A percentile compares a stretch with the other conserved stretches of the same genome.
These are phyloP conservation scores for Diabrotica undecimpunctata DNA, from an alignment of 1,140 invertebrate genomes.

Conservation along the genomic window DNA sequence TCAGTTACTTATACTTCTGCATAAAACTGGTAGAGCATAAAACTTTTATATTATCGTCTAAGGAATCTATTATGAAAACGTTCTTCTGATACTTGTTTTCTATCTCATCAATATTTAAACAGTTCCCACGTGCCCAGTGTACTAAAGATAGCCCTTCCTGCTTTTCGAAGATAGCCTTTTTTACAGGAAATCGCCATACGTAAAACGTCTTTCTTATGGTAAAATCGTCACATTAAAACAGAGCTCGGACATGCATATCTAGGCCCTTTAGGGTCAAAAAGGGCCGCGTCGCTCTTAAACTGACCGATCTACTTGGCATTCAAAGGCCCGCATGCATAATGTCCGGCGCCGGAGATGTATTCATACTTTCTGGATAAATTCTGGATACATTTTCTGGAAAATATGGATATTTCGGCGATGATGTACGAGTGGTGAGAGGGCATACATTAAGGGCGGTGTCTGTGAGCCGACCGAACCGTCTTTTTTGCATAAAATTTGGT, in stretches of 20 bases:
- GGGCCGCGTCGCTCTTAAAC: slow-evolving; percentile 5
- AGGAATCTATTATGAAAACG: no score
- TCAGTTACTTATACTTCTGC: no score
- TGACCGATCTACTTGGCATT: slow-evolving; percentile 14
- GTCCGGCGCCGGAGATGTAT: slow-evolving; percentile 8
- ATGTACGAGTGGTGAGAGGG: background rate
- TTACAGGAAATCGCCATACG: background rate
- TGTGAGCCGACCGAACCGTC: background rate
- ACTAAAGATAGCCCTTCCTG: background rate
- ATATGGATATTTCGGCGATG: background rate
- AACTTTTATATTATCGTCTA: no score
- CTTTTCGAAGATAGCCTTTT: background rate
- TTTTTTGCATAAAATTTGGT: background rate
- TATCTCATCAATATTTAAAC: no score
- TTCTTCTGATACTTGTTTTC: no score
- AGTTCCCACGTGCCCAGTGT: background rate
- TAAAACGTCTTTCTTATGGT: slow-evolving; percentile 12
- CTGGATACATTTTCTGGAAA: background rate
- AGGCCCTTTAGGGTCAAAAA: slow-evolving; percentile 16
- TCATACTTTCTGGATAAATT: slow-evolving; percentile 12
- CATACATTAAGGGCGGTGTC: background rate
- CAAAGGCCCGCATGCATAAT: slow-evolving; percentile 13
- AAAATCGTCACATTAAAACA: slow-evolving; percentile 12
- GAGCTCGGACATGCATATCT: slow-evolving; percentile 11
- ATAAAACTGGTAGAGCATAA: no score